A percentile compares a stretch with the other conserved stretches of the same genome.
phyloP scores from a whole-genome alignment of 2,888 invertebrate species.

The Brachyopa scutellaris region DNA sequence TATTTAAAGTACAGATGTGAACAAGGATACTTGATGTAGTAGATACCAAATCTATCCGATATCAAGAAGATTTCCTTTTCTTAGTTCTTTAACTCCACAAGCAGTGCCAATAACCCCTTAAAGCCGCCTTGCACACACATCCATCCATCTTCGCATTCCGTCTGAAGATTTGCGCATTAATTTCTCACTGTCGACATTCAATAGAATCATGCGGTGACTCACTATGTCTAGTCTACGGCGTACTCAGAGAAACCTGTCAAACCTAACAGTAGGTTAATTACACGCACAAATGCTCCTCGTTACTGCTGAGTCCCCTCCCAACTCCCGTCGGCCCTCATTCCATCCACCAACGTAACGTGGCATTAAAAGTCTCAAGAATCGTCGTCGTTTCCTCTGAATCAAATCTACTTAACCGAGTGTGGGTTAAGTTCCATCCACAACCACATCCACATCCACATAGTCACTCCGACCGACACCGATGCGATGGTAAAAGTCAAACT shows the following conservation, averaged over 20 bases:
- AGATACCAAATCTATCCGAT: no score
- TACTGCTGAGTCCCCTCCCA: no score
- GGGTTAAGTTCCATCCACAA: neutral
- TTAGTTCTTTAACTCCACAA: no score
- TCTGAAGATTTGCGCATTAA: no score
- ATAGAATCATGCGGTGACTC: slow-evolving; percentile 13
- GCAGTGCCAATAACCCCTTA: no score
- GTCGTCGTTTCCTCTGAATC: slow-evolving; percentile 30
- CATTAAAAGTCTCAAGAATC: slow-evolving; percentile 14
- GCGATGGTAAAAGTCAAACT: slow-evolving; percentile 36
- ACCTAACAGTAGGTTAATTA: slow-evolving; percentile 31
- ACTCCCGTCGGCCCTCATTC: neutral
- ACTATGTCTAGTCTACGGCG: slow-evolving; percentile 14
- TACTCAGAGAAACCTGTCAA: slow-evolving; percentile 28
- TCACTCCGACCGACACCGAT: no score
- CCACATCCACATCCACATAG: slow-evolving; percentile 44
- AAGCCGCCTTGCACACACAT: no score
- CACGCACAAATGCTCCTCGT: neutral
- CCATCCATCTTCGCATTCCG: no score
- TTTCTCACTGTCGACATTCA: slow-evolving; percentile 3
- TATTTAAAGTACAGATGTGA: no score
- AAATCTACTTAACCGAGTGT: slow-evolving; percentile 19
- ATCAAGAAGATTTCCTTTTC: no score
- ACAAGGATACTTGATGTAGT: no score
- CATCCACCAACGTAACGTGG: neutral